phyloP scores from a whole-genome alignment of 2,797 vertebrate species.

The Manis crassicaudata region DNA sequence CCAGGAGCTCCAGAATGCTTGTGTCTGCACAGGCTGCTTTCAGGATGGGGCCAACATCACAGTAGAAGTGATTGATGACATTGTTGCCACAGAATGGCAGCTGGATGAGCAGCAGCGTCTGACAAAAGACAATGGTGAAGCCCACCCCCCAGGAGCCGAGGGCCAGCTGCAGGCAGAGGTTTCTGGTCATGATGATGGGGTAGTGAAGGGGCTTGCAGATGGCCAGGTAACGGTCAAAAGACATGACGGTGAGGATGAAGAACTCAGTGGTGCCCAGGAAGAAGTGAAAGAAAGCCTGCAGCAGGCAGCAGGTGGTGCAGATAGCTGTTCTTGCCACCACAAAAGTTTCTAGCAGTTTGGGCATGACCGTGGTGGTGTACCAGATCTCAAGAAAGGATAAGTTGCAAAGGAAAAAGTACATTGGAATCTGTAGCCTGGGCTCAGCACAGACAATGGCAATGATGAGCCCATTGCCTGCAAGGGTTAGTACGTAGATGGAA shows the following conservation, averaged over 20 bases:
- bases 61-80: constrained; percentile 70
- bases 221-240: constrained; percentile 73
- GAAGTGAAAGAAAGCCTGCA: constrained; percentile 72
- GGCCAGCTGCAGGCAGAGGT: constrained; percentile 66
- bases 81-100: constrained; percentile 71
- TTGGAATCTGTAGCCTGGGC: constrained; percentile 62
- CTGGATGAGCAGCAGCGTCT: constrained; percentile 19
- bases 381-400: constrained; percentile 75
- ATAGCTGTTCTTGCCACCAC: constrained; percentile 59
- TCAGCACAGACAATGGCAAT: constrained; percentile 58
- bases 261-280: constrained; percentile 72
- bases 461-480: constrained; percentile 67
- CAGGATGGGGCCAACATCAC: constrained; percentile 67
- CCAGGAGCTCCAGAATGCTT: constrained; percentile 61
- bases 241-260: constrained; percentile 76
- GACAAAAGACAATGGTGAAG: constrained; percentile 61
- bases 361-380: constrained; percentile 63
- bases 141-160: constrained; percentile 47
- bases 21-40: constrained; percentile 65
- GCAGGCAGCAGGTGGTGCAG: constrained; percentile 61
- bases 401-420: constrained; percentile 76
- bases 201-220: constrained; percentile 77
- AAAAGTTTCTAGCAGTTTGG: constrained; percentile 71
- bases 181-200: constrained; percentile 65
- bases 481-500: constrained; percentile 60